Percentiles rank a stretch among this genome's conserved stretches.
These are phyloP conservation scores for Grus americana DNA, from an alignment of 2,113 vertebrate genomes.

Conservation along the genomic window DNA sequence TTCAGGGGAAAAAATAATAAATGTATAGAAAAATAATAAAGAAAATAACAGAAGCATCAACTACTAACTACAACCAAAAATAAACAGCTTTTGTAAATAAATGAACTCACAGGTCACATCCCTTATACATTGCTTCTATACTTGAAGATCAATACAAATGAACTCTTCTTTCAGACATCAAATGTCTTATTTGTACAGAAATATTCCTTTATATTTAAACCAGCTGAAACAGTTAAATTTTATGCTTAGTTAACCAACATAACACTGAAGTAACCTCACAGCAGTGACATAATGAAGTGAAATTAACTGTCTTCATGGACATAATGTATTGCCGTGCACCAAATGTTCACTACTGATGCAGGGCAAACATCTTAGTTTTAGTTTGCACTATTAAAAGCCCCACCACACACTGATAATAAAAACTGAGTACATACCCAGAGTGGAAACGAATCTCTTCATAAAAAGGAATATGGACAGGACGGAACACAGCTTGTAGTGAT, in stretches of 20 bases:
- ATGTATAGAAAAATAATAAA: not conserved
- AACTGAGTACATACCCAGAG: not conserved
- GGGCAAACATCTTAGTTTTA: not conserved
- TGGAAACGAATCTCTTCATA: not conserved
- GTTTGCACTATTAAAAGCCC: not conserved
- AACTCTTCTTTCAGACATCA: not conserved
- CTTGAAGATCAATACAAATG: fast-evolving
- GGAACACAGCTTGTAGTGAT: not conserved
- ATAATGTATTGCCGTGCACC: not conserved
- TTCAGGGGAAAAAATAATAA: not conserved
- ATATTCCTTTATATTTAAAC: not conserved
- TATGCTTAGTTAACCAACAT: not conserved
- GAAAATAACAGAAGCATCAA: not conserved
- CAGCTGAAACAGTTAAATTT: not conserved
- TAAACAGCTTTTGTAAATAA: not conserved
- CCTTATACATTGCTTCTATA: not conserved
- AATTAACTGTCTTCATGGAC: not conserved
- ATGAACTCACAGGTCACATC: not conserved
- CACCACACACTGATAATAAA: not conserved
- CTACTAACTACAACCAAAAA: not conserved
- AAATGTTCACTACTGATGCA: not conserved
- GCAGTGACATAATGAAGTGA: not conserved
- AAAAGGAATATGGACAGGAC: not conserved
- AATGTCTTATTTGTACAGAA: not conserved
- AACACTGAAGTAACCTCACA: not conserved